These are phyloP conservation scores for Scolopax rusticola DNA, from an alignment of 2,797 vertebrate genomes.

Conservation along the genomic window DNA sequence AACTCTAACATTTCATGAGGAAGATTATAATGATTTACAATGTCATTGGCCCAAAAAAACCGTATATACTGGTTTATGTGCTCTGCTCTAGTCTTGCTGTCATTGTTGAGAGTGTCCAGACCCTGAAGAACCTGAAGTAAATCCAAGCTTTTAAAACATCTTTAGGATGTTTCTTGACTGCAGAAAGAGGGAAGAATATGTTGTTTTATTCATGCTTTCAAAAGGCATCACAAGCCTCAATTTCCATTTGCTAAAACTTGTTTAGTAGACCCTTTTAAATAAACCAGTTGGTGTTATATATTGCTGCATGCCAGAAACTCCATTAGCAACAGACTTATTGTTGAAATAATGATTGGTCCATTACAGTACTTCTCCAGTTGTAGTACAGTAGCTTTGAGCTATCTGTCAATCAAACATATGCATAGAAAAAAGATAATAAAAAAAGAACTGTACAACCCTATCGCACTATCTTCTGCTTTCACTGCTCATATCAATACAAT, in stretches of 20 bases:
- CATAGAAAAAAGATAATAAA: background rate
- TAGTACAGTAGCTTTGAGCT: background rate
- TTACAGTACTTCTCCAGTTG: background rate
- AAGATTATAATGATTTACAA: background rate
- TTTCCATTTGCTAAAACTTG: background rate
- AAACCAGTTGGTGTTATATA: background rate
- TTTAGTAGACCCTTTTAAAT: background rate
- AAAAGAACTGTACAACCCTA: background rate
- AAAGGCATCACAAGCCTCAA: background rate
- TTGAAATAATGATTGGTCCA: background rate
- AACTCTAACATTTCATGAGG: background rate
- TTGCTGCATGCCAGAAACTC: background rate
- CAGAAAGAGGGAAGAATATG: background rate
- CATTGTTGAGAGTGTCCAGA: background rate
- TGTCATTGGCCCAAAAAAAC: background rate
- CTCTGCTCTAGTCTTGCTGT: background rate
- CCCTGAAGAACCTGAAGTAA: background rate
- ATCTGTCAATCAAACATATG: background rate
- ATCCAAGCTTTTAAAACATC: background rate
- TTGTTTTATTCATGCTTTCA: background rate
- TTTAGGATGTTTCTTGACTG: background rate
- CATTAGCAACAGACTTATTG: background rate
- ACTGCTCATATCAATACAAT: background rate
- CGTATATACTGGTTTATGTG: background rate
- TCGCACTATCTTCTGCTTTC: background rate